phyloP scores from a whole-genome alignment of 2,113 vertebrate species.

The Alces alces region DNA sequence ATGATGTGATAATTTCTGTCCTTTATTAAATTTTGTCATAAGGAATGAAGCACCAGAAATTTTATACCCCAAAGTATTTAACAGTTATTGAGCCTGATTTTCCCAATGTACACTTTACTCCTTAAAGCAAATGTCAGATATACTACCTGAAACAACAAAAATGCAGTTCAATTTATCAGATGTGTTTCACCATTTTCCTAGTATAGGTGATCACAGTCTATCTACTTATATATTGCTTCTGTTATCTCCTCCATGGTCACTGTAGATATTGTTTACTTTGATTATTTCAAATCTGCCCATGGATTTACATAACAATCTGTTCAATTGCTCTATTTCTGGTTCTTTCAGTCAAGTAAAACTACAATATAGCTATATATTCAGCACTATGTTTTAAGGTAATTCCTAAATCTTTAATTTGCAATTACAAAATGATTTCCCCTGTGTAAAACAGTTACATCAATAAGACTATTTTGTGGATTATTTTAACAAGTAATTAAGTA shows the following conservation, averaged over 20 bases:
- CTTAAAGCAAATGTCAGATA: not conserved
- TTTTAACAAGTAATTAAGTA: not conserved
- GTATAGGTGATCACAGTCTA: not conserved
- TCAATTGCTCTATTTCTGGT: not conserved
- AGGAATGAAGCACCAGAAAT: constrained; percentile 52
- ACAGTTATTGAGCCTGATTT: not conserved
- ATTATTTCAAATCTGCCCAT: not conserved
- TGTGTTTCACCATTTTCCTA: not conserved
- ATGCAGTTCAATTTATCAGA: not conserved
- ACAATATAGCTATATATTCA: not conserved
- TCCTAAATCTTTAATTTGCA: not conserved
- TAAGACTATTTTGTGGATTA: not conserved
- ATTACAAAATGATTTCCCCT: not conserved
- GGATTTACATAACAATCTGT: not conserved
- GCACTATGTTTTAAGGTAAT: not conserved
- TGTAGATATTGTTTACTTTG: not conserved
- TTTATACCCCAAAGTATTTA: constrained; percentile 52
- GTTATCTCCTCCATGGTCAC: not conserved
- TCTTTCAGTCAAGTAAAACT: not conserved
- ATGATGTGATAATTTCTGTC: constrained; percentile 62
- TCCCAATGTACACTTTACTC: not conserved
- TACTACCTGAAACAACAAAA: not conserved
- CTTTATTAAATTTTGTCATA: constrained; percentile 65
- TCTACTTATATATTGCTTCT: not conserved
- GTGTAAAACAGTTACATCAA: not conserved